phyloP scores from a whole-genome alignment of 2,113 vertebrate genomes.

The Tauraco erythrolophus region DNA sequence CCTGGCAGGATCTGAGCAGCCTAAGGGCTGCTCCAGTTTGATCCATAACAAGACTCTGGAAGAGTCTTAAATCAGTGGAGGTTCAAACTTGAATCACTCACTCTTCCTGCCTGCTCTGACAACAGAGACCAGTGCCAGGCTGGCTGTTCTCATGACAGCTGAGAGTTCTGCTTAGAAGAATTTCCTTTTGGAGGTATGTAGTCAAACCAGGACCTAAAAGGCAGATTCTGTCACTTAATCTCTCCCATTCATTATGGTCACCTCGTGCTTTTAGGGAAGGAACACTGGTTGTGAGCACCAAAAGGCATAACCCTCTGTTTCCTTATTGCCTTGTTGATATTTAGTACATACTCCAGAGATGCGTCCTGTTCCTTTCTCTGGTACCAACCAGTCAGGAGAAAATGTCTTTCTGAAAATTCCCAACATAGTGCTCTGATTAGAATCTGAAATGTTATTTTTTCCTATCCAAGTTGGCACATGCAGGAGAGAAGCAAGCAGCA shows the following conservation, averaged over 20 bases:
- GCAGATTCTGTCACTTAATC: background rate
- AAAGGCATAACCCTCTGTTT: background rate
- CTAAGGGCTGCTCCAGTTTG: background rate
- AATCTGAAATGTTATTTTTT: no score
- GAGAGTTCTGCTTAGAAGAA: background rate
- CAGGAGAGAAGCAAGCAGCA: background rate
- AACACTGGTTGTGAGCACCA: background rate
- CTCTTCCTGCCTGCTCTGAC: background rate
- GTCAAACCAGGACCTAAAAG: background rate
- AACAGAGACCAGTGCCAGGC: background rate
- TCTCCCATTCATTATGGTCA: background rate
- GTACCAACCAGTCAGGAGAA: background rate
- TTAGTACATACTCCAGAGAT: background rate
- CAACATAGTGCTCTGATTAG: background rate
- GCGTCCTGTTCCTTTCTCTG: background rate
- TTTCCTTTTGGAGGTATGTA: background rate
- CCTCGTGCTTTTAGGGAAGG: background rate
- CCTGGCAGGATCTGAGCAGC: background rate
- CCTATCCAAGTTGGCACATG: background rate
- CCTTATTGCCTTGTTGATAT: background rate
- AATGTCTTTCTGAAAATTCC: background rate
- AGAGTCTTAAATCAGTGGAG: background rate
- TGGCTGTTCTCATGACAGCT: background rate
- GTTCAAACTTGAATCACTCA: background rate
- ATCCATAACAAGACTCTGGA: background rate